Evolutionary conservation across 2,797 vertebrate genomes (phyloP), one percentile per base, ranked within the genome.

Genomic region (Sus cebifrons): DNA sequence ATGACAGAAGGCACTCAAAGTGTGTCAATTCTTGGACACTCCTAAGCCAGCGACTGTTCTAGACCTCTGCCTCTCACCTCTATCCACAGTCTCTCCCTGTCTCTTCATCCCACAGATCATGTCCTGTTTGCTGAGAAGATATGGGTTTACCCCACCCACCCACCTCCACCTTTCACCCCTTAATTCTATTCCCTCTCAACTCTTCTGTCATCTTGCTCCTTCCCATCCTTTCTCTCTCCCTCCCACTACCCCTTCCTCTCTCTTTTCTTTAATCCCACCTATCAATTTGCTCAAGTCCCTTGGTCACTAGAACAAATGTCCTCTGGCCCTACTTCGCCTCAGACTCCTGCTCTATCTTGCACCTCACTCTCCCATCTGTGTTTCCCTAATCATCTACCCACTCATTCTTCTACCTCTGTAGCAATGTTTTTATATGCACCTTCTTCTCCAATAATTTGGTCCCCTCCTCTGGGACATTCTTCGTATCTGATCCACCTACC

Each of bases 381-480:
- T 64, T 44, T 87, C 70, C 78, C 75, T 29, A 23, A 6, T 86
- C 36, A 64, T 29, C 40, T 68, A 36, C n/a, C 68, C 44, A 40
- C 25, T 78, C 4, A 2, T 54, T 91, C 83, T 91, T 78, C 96
- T 79, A 29, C 12, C 52, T 92, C 32, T 64, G 65, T n/a, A 83
- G n/a, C 32, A 85, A 58, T 21, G 16, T 64, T 78, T 78, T 10
- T 20, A 75, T 89, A 21, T 73, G 29, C 77, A 13, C 32, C 23
- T 83, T 60, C 23, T 88, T 93, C 54, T 74, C 21, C 49, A 87
- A 29, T 78, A 68, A 70, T 91, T 65, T 56, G 27, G 54, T 93
- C 52, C 52, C 86, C 32, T 91, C 20, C 6, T n/a, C n/a, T 40
- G 5, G 17, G 60, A 54, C 36, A 82, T 36, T 44, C 62, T 62